Conservation (phyloP, 2,888 invertebrate genomes). For the Spilarctia lutea region DNA sequence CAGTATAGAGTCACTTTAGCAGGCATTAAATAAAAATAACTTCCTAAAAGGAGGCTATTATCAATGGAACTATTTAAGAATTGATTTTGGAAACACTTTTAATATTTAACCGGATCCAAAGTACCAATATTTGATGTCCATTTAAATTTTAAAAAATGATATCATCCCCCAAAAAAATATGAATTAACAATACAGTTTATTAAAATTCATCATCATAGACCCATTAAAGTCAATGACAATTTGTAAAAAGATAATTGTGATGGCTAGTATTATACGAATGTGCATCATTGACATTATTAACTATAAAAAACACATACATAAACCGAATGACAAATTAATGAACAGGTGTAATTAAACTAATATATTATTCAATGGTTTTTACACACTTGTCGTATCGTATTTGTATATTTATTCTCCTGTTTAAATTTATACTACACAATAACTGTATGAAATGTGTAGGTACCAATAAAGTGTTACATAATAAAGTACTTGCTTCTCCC, state of each 20-base stretch:
- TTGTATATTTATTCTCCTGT: no score
- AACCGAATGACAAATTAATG: neutral
- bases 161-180: neutral
- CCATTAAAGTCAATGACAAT: neutral
- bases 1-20: no score
- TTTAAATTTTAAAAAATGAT: no score
- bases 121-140: no score
- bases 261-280: neutral
- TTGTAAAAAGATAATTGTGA: neutral
- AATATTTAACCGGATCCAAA: neutral
- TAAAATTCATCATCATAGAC: neutral
- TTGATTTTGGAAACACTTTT: neutral
- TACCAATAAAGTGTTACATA: no score
- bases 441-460: no score
- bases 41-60: neutral
- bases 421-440: no score
- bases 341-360: neutral
- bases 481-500: no score
- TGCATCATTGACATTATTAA: neutral
- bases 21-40: no score
- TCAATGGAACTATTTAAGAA: neutral
- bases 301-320: neutral
- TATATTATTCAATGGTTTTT: neutral
- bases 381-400: neutral
- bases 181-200: neutral